These are phyloP conservation scores for Stylophora pistillata DNA, from an alignment of 64 coral and sea anemone genomes.

Conservation along the genomic window DNA sequence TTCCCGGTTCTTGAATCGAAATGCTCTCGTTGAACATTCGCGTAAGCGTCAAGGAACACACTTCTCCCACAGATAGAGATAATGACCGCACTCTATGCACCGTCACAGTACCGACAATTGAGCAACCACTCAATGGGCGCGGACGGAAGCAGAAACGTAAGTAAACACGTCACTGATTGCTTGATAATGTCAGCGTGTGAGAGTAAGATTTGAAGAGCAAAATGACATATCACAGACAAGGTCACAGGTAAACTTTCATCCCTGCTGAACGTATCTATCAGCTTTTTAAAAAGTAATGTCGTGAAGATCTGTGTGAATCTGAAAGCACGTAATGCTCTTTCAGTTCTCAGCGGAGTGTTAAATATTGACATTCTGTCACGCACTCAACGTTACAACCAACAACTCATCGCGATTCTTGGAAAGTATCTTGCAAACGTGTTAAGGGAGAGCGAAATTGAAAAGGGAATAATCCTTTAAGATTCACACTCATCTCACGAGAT, in stretches of 20 bases:
- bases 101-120: neutral
- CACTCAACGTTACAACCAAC: no score
- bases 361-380: no score
- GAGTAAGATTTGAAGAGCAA: neutral
- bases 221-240: neutral
- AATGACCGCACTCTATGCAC: neutral
- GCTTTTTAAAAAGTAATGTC: neutral
- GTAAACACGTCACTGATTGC: conserved; percentile 18
- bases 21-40: neutral
- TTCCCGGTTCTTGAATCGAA: neutral
- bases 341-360: no score
- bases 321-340: no score
- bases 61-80: neutral
- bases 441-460: neutral
- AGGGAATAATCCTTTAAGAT: neutral
- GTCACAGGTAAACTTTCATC: neutral
- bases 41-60: neutral
- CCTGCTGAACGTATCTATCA: neutral
- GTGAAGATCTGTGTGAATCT: neutral
- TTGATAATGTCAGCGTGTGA: neutral
- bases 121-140: neutral
- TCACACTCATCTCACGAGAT: neutral
- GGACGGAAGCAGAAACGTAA: conserved; percentile 28
- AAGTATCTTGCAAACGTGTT: neutral
- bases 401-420: no score